These are phyloP conservation scores for Clavelina lepadiformis DNA, from an alignment of 23 tunicate genomes.

Conservation along the genomic window DNA sequence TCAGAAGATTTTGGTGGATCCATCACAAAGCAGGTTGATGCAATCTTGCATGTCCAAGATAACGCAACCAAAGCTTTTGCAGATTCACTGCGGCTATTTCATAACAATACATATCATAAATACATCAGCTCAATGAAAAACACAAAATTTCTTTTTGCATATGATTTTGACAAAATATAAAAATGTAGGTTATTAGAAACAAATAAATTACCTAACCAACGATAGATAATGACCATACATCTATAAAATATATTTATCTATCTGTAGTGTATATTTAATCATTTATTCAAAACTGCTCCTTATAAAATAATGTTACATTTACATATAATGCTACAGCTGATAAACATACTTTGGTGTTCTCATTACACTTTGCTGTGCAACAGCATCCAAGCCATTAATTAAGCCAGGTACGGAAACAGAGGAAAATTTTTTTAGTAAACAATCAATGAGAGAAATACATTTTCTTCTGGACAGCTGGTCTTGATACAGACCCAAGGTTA, in stretches of 20 bases:
- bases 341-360: constrained; percentile 6
- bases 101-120: background rate
- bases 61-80: constrained; percentile 61
- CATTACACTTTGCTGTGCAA: constrained; percentile 5
- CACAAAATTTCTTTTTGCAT: background rate
- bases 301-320: too few species aligned
- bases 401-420: background rate
- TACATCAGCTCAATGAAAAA: too few species aligned
- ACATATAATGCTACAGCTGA: background rate
- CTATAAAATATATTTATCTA: too few species aligned
- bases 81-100: constrained; percentile 72
- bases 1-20: background rate
- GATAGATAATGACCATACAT: too few species aligned
- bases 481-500: constrained; percentile 13
- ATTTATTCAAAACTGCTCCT: too few species aligned
- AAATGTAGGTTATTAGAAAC: too few species aligned
- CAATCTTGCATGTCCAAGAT: constrained; percentile 47
- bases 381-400: constrained; percentile 6
- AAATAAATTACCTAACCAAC: too few species aligned
- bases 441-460: constrained; percentile 7
- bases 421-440: constrained; percentile 1
- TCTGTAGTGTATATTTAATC: too few species aligned
- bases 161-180: background rate
- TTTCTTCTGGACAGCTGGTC: constrained; percentile 2
- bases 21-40: constrained; percentile 2